A percentile compares a stretch with the other conserved stretches of the same genome.
These are phyloP conservation scores for Neomicropteryx cornuta DNA, from an alignment of 1,140 invertebrate genomes.

Conservation along the genomic window DNA sequence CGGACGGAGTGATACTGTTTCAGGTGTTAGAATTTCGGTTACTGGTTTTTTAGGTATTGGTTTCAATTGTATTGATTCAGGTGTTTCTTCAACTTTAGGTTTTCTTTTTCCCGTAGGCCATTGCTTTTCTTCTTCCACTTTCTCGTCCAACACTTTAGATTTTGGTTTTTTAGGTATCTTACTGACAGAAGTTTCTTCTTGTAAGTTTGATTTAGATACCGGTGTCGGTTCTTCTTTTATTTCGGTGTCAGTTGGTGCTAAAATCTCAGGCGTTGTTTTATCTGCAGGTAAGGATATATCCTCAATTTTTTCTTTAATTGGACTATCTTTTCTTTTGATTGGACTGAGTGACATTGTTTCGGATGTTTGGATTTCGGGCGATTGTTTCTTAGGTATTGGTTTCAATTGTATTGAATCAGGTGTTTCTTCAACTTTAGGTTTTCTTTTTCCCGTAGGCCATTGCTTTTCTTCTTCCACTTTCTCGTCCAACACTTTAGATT, in stretches of 20 bases:
- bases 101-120: slow-evolving; percentile 33
- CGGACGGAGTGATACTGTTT: slow-evolving; percentile 10
- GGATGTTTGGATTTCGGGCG: slow-evolving; percentile 16
- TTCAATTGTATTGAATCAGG: no score
- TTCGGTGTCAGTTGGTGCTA: no score
- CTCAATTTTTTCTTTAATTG: slow-evolving; percentile 9
- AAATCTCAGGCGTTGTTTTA: no score
- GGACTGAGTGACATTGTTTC: slow-evolving; percentile 16
- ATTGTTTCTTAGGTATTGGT: slow-evolving; percentile 29
- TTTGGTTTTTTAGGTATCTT: no score
- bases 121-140: slow-evolving; percentile 25
- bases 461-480: slow-evolving; percentile 25
- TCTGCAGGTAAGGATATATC: slow-evolving; percentile 22
- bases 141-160: slow-evolving; percentile 20
- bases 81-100: slow-evolving; percentile 25
- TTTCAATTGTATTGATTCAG: slow-evolving; percentile 37
- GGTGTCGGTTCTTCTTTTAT: no score
- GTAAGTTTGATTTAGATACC: no score
- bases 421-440: slow-evolving; percentile 25
- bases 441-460: slow-evolving; percentile 33
- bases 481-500: slow-evolving; percentile 22
- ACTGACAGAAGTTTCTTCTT: no score
- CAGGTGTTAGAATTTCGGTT: slow-evolving; percentile 13
- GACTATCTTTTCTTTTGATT: slow-evolving; percentile 12
- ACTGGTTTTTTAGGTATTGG: slow-evolving; percentile 31